These are phyloP conservation scores for Andrena chrysosceles DNA, from an alignment of 2,888 invertebrate genomes.

Conservation along the genomic window DNA sequence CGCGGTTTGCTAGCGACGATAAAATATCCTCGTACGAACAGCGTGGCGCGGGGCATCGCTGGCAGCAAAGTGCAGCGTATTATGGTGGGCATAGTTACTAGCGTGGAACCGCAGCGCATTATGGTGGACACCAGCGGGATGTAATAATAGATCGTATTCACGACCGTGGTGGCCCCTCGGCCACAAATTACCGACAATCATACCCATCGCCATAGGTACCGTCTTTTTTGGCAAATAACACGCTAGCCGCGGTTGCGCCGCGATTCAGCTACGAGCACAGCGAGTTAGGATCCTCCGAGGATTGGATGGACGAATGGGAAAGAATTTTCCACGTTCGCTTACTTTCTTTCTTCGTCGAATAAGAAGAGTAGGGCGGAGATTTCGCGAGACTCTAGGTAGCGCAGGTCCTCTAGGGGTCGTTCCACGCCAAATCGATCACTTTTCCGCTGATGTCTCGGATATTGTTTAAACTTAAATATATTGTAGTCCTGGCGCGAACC, in stretches of 20 bases:
- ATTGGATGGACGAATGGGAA: not conserved
- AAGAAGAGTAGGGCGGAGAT: not conserved
- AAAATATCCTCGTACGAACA: conserved; percentile 17
- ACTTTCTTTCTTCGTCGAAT: not conserved
- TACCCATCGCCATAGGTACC: conserved; percentile 67
- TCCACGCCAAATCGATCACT: too few species aligned
- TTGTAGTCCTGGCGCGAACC: too few species aligned
- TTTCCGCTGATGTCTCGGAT: too few species aligned
- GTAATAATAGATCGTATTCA: conserved; percentile 79
- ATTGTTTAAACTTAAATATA: too few species aligned
- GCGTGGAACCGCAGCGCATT: conserved; percentile 47
- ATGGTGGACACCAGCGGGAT: conserved; percentile 66
- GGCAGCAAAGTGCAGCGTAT: conserved; percentile 7
- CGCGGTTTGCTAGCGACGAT: not conserved
- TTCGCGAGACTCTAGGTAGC: not conserved
- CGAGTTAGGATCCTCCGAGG: not conserved
- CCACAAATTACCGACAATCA: conserved; percentile 77
- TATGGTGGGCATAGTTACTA: conserved; percentile 25
- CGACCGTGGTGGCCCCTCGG: conserved; percentile 58
- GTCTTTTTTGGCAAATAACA: conserved; percentile 78
- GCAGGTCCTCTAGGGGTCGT: not conserved
- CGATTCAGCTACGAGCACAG: not conserved
- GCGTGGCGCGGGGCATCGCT: conserved; percentile 15
- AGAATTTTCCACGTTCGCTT: not conserved
- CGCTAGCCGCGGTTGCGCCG: conserved; percentile 53